Conservation (phyloP, 2,113 vertebrate species). For the Lepus europaeus region DNA sequence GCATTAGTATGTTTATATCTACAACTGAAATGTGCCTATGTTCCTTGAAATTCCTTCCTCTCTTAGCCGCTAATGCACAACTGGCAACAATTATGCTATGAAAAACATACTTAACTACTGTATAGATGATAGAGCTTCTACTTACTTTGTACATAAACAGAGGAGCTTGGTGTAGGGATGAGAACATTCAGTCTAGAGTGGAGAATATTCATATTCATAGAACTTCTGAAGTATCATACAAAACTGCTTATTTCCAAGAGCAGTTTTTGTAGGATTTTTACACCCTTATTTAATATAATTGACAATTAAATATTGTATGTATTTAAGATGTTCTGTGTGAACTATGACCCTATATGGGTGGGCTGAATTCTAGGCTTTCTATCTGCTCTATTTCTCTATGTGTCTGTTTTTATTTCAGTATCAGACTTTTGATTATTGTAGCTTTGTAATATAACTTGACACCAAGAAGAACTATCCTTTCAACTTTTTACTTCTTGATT, state of each 20-base stretch:
- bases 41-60: conserved; percentile 32
- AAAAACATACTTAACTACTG: conserved; percentile 35
- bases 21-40: conserved; percentile 47
- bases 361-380: no score
- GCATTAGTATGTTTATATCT: conserved; percentile 58
- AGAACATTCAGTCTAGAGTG: background rate
- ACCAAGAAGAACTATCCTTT: no score
- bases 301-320: background rate
- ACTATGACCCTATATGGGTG: no score
- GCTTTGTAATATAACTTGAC: no score
- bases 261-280: background rate
- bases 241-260: background rate
- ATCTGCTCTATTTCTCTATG: no score
- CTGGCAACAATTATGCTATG: background rate
- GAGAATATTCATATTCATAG: conserved; percentile 18
- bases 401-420: no score
- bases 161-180: background rate
- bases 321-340: background rate
- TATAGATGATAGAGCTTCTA: conserved; percentile 38
- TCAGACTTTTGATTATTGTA: no score
- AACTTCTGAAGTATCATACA: conserved; percentile 19
- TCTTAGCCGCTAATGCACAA: background rate
- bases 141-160: conserved; percentile 40
- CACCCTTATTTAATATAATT: background rate
- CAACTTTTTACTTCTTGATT: no score